These are phyloP conservation scores for Drosophila neonasuta DNA, from an alignment of 2,888 invertebrate species.

Conservation along the genomic window DNA sequence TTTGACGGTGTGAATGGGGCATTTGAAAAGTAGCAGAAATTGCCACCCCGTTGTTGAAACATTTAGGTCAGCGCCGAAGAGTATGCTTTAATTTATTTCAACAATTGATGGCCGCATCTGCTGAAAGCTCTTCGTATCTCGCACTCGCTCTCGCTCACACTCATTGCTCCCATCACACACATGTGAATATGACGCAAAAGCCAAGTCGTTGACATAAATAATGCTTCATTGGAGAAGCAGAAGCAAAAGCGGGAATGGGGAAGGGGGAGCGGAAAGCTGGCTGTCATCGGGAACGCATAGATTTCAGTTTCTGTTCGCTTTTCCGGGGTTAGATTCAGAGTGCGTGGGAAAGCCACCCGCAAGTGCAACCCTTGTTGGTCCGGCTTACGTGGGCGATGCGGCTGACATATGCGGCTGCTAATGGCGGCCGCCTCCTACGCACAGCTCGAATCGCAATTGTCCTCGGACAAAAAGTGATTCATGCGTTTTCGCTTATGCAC, in stretches of 20 bases:
- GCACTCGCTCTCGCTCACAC: slow-evolving; percentile 15
- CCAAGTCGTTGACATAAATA: slow-evolving; percentile 70
- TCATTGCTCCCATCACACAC: neutral
- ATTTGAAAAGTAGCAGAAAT: slow-evolving; percentile 26
- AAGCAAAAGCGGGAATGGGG: neutral
- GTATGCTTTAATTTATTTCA: slow-evolving; percentile 67
- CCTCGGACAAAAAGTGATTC: slow-evolving; percentile 57
- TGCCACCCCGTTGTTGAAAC: slow-evolving; percentile 54
- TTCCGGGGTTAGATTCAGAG: slow-evolving; percentile 18
- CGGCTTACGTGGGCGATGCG: slow-evolving; percentile 60
- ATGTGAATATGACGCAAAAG: slow-evolving; percentile 39
- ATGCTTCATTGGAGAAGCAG: slow-evolving; percentile 43
- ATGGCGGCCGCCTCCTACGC: slow-evolving; percentile 67
- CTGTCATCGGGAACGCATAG: slow-evolving; percentile 47
- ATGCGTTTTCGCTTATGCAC: slow-evolving; percentile 68
- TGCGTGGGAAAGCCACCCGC: slow-evolving; percentile 56
- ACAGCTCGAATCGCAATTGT: slow-evolving; percentile 26
- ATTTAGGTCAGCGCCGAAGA: slow-evolving; percentile 71
- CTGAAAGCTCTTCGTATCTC: slow-evolving; percentile 25
- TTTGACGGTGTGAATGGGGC: slow-evolving; percentile 19
- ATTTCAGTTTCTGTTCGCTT: slow-evolving; percentile 39
- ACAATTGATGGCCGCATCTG: slow-evolving; percentile 55
- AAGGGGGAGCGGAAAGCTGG: slow-evolving; percentile 2
- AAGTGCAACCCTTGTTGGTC: slow-evolving; percentile 67
- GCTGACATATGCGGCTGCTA: slow-evolving; percentile 69